A percentile compares a stretch with the other conserved stretches of the same genome.
phyloP scores from a whole-genome alignment of 2,113 vertebrate species.

The Otocyon megalotis region DNA sequence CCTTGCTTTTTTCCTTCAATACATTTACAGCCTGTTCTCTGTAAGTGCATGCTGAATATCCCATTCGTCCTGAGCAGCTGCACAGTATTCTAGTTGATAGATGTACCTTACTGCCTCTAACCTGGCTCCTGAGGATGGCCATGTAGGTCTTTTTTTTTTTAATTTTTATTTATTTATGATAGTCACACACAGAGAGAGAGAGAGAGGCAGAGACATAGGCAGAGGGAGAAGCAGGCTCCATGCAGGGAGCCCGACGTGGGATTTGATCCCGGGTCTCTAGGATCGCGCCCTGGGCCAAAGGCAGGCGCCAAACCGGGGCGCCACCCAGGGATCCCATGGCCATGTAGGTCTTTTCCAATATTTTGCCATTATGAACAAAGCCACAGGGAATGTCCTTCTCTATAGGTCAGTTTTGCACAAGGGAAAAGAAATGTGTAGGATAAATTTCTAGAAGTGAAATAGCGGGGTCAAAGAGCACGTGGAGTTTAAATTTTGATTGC shows the following conservation, averaged over 20 bases:
- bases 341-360: not conserved
- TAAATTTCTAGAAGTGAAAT: not conserved
- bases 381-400: rapidly evolving
- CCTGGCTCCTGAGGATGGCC: rapidly evolving
- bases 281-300: no score
- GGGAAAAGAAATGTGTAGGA: not conserved
- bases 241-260: no score
- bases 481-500: no score
- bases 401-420: not conserved
- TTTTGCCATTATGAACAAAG: not conserved
- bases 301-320: no score
- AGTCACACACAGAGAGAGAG: no score
- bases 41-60: rapidly evolving
- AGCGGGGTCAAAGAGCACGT: not conserved
- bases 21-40: rapidly evolving
- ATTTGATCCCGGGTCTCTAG: no score
- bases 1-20: not conserved
- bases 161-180: no score
- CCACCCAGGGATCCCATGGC: no score
- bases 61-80: not conserved
- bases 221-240: no score
- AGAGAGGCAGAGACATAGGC: no score
- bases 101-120: not conserved
- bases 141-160: not conserved
- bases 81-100: not conserved